Percentiles rank a stretch among this genome's conserved stretches.
phyloP scores from a whole-genome alignment of 2,113 vertebrate species.

The Dissostichus mawsoni region DNA sequence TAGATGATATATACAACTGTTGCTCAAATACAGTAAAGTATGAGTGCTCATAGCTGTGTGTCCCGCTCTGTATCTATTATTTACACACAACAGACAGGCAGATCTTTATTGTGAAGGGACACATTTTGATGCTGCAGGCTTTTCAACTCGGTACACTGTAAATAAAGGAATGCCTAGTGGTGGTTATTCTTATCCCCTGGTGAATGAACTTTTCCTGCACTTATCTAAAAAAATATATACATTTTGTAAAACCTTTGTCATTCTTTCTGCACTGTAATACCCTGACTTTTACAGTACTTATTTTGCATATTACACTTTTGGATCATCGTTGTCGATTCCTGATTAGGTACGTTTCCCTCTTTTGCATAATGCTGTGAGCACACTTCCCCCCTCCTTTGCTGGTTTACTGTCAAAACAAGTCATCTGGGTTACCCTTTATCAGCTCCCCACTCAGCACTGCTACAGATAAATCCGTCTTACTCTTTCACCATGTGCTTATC shows the following conservation, averaged over 20 bases:
- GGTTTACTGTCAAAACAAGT: constrained; percentile 76
- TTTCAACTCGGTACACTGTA: constrained; percentile 8
- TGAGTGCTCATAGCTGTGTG: neutral
- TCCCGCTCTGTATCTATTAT: constrained; percentile 12
- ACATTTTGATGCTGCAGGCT: constrained; percentile 22
- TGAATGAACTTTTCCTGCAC: constrained; percentile 3
- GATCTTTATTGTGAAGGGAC: constrained; percentile 13
- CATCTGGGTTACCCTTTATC: constrained; percentile 71
- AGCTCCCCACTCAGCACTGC: constrained; percentile 70
- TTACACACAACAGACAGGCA: constrained; percentile 11
- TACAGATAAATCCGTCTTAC: constrained; percentile 74
- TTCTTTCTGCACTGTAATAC: constrained; percentile 11
- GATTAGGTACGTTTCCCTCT: constrained; percentile 35
- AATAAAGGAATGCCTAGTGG: neutral
- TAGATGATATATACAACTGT: neutral
- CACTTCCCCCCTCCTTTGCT: constrained; percentile 32
- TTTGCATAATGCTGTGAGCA: constrained; percentile 59
- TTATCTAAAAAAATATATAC: constrained; percentile 22
- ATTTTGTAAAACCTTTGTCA: constrained; percentile 9
- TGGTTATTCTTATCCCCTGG: neutral
- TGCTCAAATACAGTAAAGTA: neutral
- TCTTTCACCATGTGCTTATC: constrained; percentile 74
- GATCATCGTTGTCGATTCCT: constrained; percentile 51
- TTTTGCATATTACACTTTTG: constrained; percentile 24
- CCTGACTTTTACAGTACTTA: neutral